Evolutionary conservation across 2,888 invertebrate species (phyloP).

Genomic region (Schizotus pectinicornis): DNA sequence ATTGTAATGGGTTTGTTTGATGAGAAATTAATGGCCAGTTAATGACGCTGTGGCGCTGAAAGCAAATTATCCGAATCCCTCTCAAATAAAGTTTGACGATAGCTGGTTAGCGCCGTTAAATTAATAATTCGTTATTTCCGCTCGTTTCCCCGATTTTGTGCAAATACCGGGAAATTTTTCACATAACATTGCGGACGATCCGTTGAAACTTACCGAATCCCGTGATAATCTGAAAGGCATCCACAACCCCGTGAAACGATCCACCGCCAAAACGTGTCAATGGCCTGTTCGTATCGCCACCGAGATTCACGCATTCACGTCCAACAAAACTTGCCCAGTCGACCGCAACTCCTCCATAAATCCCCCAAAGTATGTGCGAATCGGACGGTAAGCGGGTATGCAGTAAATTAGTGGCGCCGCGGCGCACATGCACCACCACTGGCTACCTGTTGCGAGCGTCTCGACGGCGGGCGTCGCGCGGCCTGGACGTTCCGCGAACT

Average conservation of each 20-base stretch:
- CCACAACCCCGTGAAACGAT: not conserved
- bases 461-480: slow-evolving; percentile 36
- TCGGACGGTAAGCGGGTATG: not conserved
- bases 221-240: not conserved
- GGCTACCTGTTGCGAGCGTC: slow-evolving; percentile 52
- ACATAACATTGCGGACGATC: not conserved
- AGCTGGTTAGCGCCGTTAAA: not conserved
- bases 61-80: not conserved
- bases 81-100: no score
- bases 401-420: slow-evolving; percentile 8
- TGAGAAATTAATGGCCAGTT: not conserved
- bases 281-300: not conserved
- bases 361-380: slow-evolving; percentile 5
- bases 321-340: not conserved
- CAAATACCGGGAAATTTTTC: not conserved
- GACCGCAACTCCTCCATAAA: slow-evolving; percentile 3
- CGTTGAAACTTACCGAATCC: not conserved
- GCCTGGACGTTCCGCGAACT: slow-evolving; percentile 34
- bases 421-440: slow-evolving; percentile 21
- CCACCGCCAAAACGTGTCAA: not conserved
- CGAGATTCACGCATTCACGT: not conserved
- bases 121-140: not conserved
- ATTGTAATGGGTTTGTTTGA: not conserved
- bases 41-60: not conserved
- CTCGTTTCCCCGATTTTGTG: not conserved